A percentile compares a stretch with the other conserved stretches of the same genome.
phyloP scores from a whole-genome alignment of 2,888 invertebrate species.

The Smittia aterrima region DNA sequence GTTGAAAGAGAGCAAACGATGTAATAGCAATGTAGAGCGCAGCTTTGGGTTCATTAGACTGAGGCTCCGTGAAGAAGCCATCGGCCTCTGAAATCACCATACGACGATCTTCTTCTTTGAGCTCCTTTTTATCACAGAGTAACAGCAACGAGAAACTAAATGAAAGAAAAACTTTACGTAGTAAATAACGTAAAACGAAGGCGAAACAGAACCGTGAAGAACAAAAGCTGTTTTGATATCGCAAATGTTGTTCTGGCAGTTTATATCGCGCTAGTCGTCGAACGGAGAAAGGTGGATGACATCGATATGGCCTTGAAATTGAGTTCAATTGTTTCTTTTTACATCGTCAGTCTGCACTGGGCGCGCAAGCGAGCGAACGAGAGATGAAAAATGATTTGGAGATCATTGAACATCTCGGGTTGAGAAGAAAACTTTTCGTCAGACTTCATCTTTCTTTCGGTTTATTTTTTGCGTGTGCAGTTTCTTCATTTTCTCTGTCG shows the following conservation, averaged over 20 bases:
- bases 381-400: not conserved
- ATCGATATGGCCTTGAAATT: constrained; percentile 34
- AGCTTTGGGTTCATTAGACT: constrained; percentile 36
- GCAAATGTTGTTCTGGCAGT: not conserved
- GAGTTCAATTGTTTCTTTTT: constrained; percentile 26
- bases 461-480: not conserved
- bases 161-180: not conserved
- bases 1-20: not conserved
- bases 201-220: not conserved
- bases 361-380: not conserved
- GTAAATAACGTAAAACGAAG: constrained; percentile 4
- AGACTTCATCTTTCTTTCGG: constrained; percentile 5
- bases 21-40: constrained; percentile 38
- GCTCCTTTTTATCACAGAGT: not conserved
- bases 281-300: constrained; percentile 37
- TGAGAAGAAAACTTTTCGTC: not conserved
- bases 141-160: not conserved
- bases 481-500: constrained; percentile 11
- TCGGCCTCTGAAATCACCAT: constrained; percentile 31
- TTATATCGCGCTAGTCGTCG: not conserved
- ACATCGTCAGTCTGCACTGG: not conserved
- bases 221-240: not conserved
- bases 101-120: not conserved
- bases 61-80: constrained; percentile 23
- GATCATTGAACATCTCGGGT: constrained; percentile 25